Base-by-base conservation (phyloP, 2,888 invertebrate genomes). In the Parthenolecanium corni region DNA sequence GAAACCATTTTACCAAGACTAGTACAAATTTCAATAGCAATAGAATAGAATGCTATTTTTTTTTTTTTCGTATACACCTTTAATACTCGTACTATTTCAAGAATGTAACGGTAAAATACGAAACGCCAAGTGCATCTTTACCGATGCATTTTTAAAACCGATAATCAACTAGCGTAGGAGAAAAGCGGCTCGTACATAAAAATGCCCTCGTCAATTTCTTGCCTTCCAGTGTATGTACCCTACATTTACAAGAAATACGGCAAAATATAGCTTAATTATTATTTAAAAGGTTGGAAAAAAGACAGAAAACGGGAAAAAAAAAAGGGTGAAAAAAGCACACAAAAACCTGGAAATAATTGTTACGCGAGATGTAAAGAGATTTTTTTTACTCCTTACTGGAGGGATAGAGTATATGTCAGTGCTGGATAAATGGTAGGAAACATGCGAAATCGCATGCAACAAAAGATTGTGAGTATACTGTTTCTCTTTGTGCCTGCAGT, bases 361-460 rank as follows among this genome's bases (percentile, higher is more conserved):
- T 31, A 47, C 25, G 31, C 46, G 21, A 49, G 3, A 20, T n/a
- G 38, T 25, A 46, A 14, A 58, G 24, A 36, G 12, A 18, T 31
- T 31, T 16, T 42, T 36, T 18, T 36, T 58, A 47, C 47, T 58
- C 25, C 36, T 21, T 16, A 25, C 47, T 58, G 58, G 25, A 58
- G 58, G 58, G 58, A 58, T 21, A 21, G 23, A 21, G 21, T 23
- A 23, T 23, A 49, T 21, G 23, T 21, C 46, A 23, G 21, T 47
- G 49, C 16, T 20, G n/a, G 23, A 18, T 58, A 58, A 58, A 58
- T 58, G 58, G 47, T 46, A 46, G 36, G 31, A 58, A 58, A 58
- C 58, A 58, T 58, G 58, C 58, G 49, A 58, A 58, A 58, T 58
- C 20, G 58, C 58, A 58, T 58, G 58, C 58, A 47, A 58, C 58